Base-by-base conservation (phyloP, 92 coral and sea anemone genomes). In the Umimayanthus kanabou region DNA sequence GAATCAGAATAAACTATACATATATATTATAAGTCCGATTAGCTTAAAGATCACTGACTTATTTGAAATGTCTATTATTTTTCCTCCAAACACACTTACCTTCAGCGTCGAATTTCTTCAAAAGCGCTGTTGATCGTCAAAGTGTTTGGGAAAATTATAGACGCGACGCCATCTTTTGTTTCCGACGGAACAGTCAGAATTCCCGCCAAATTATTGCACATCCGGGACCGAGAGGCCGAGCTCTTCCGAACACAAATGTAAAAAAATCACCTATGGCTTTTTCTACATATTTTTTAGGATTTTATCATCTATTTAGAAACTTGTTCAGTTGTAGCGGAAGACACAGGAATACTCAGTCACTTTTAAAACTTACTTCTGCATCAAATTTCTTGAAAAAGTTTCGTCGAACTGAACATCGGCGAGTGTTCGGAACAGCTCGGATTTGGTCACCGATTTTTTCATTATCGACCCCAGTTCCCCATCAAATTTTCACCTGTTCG, bases 121-220 rank as follows among this genome's bases (percentile, higher is more conserved):
- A 55, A 33, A 23, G 47, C 71, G n/a, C 37, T 28, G 40, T 15
- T 70, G 57, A 49, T 18, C 26, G n/a, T 61, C 25, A 37, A 75
- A 18, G n/a, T 39, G 50, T 9, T 37, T 45, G 28, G 77, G 11
- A 69, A 69, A 42, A 26, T 23, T 29, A 29, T 14, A 10, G 45
- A 83, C 77, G 66, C 87, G 79, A 83, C 87, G 77, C 87, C 87
- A 69, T 83, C 87, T 83, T 83, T 83, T 83, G 87, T 83, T 72
- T 29, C 39, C 79, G 77, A 83, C 47, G 47, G 42, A 28, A 65
- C 23, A 82, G 67, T 82, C 86, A 82, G 86, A 82, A 66, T 67
- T 83, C 87, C 87, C 87, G 87, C 87, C 87, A 83, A 83, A 71
- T 33, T 25, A 13, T 47, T 23, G 16, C 11, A 83, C 78, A 83